Evolutionary conservation across 1,140 invertebrate species (phyloP).

Genomic region (Calephelis nemesis): DNA sequence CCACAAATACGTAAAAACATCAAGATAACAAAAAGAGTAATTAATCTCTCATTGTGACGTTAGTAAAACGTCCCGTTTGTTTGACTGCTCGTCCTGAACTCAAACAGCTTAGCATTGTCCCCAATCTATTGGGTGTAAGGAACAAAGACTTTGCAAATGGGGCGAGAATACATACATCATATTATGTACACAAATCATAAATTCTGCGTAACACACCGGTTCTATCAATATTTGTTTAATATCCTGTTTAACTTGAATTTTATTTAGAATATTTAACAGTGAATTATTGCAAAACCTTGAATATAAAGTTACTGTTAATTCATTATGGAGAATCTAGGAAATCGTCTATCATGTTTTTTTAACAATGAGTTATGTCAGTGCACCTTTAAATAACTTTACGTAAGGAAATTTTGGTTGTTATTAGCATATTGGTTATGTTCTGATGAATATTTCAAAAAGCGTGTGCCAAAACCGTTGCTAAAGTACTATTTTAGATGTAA

Average conservation of each 20-base stretch:
- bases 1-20: conserved; percentile 71
- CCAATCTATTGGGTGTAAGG: conserved; percentile 71
- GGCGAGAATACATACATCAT: conserved; percentile 64
- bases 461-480: too few relatives aligned
- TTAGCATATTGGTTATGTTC: neutral
- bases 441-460: neutral
- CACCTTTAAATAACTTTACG: neutral
- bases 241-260: neutral
- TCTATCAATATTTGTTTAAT: conserved; percentile 12
- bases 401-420: neutral
- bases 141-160: conserved; percentile 64
- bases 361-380: neutral
- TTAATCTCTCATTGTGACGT: conserved; percentile 74
- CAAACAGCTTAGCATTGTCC: conserved; percentile 59
- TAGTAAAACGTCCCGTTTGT: conserved; percentile 63
- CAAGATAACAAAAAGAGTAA: conserved; percentile 71
- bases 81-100: conserved; percentile 66
- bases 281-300: conserved; percentile 4
- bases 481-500: too few relatives aligned
- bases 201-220: conserved; percentile 29
- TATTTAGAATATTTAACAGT: neutral
- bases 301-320: conserved; percentile 1
- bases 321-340: conserved; percentile 4
- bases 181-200: conserved; percentile 67
- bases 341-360: conserved; percentile 6